phyloP scores from a whole-genome alignment of 2,113 vertebrate genomes.

The Pipa parva region DNA sequence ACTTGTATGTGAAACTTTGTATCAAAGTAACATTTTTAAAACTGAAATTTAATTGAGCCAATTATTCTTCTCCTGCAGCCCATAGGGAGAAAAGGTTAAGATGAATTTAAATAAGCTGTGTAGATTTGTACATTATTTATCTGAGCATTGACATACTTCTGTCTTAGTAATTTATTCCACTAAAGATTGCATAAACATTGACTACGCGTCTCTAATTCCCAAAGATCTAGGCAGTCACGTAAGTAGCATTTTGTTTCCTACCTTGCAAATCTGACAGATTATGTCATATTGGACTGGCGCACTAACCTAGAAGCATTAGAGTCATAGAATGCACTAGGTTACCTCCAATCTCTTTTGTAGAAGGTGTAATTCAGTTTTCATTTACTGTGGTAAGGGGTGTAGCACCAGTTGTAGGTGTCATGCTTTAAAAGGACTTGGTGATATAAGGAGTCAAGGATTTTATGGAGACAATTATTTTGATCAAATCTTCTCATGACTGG shows the following conservation, averaged over 20 bases:
- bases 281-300: not conserved
- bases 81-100: constrained; percentile 62
- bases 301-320: too few relatives aligned
- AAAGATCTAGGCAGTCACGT: constrained; percentile 42
- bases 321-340: too few relatives aligned
- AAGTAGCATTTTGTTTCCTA: constrained; percentile 6
- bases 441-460: too few relatives aligned
- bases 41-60: constrained; percentile 63
- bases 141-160: constrained; percentile 55
- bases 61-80: constrained; percentile 58
- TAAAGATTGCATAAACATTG: constrained; percentile 50
- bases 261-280: not conserved
- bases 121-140: constrained; percentile 63
- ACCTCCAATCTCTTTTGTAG: too few relatives aligned
- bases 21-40: constrained; percentile 55
- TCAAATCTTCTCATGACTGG: too few relatives aligned
- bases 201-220: constrained; percentile 22
- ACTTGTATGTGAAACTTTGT: constrained; percentile 23
- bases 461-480: too few relatives aligned
- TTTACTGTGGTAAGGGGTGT: too few relatives aligned
- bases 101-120: constrained; percentile 62
- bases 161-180: constrained; percentile 56
- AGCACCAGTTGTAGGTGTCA: too few relatives aligned
- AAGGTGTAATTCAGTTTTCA: too few relatives aligned
- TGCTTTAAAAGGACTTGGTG: too few relatives aligned